These are phyloP conservation scores for Tenthredo mesomela DNA, from an alignment of 2,888 invertebrate genomes.

Conservation along the genomic window DNA sequence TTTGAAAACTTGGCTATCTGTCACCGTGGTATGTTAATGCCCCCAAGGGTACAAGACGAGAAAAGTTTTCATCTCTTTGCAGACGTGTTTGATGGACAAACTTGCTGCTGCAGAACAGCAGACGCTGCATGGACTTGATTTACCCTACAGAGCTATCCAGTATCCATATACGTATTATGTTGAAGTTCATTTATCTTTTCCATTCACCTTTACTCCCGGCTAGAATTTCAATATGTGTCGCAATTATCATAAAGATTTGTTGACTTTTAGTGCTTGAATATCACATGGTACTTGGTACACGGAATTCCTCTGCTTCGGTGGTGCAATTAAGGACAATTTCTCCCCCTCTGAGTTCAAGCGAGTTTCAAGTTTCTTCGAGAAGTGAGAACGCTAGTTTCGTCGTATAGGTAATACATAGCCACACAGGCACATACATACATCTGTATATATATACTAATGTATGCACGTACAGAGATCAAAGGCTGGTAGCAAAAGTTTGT, in stretches of 20 bases:
- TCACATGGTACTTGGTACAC: neutral
- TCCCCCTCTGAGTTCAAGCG: constrained; percentile 13
- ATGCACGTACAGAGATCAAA: constrained; percentile 24
- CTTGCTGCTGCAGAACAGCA: neutral
- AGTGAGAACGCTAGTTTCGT: constrained; percentile 32
- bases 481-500: constrained; percentile 22
- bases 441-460: neutral
- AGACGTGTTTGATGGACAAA: constrained; percentile 19
- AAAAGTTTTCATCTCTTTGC: neutral
- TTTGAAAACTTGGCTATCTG: constrained; percentile 29
- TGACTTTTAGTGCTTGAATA: neutral
- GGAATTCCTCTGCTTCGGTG: constrained; percentile 5
- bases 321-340: constrained; percentile 27
- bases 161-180: neutral
- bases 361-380: constrained; percentile 25
- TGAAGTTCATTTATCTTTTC: neutral
- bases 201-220: neutral
- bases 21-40: constrained; percentile 35
- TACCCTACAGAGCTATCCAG: neutral
- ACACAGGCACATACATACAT: neutral
- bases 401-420: neutral
- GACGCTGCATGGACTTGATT: neutral
- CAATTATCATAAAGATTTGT: neutral
- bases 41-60: constrained; percentile 23
- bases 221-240: neutral